Base-by-base conservation (phyloP, 1,140 invertebrate species). In the Epicauta chinensis region DNA sequence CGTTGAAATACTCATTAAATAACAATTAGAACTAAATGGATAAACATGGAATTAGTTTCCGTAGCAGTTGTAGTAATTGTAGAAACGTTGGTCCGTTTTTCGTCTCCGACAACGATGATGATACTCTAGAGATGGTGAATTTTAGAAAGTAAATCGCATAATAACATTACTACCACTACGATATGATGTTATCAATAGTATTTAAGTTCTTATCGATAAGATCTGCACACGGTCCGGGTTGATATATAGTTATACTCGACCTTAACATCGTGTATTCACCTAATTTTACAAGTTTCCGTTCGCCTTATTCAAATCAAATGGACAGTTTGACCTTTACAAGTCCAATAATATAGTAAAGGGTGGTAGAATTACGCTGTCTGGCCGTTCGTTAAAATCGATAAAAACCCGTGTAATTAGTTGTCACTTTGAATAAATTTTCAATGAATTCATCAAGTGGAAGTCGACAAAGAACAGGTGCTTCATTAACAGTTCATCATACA, bases 281-380 rank as follows among this genome's bases (percentile, higher is more conserved):
- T 47, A 47, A 47, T 47, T 47, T 47, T 47, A 37, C 45, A 9
- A 47, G 38, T 37, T 37, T 47, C 36, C 45, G 23, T 37, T 47
- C 31, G 16, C 45, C 45, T 47, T 47, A 47, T 47, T 47, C 38
- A 47, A 47, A 47, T 47, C 38, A 47, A 47, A 47, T 47, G 45
- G 45, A 47, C 45, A 47, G 45, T 23, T 47, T 47, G 45, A 47
- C 45, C 45, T 23, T 30, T 37, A 37, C 43, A 46, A 35, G 37
- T 35, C 36, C 34, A 5, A 23, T 5, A 7, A 7, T 3, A 23
- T 23, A 23, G 7, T 23, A 3, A 23, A 23, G 23, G 23, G 23
- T 3, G 23, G 7, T 3, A 23, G 23, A 23, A 23, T 23, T 23
- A 23, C 23, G n/a, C n/a, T 7, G 7, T 23, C 23, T 23, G 7